phyloP scores from a whole-genome alignment of 2,113 vertebrate genomes.

The Oophaga pumilio region DNA sequence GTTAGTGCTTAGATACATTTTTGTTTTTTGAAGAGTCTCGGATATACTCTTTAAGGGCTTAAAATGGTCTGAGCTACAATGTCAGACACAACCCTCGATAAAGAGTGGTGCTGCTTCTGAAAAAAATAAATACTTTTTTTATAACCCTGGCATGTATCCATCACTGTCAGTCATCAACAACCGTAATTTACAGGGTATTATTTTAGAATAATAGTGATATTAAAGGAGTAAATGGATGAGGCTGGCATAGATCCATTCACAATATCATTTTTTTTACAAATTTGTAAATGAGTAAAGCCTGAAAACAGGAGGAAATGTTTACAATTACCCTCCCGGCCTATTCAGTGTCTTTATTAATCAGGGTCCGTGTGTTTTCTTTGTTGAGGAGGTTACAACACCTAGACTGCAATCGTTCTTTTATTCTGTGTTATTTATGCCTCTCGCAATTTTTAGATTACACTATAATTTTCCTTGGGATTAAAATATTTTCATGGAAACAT shows the following conservation, averaged over 20 bases:
- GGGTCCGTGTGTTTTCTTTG: neutral
- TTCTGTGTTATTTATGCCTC: constrained; percentile 21
- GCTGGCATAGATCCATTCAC: neutral
- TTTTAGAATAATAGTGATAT: neutral
- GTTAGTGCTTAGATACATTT: no score
- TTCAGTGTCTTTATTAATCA: neutral
- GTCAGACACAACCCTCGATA: no score
- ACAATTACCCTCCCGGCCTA: neutral
- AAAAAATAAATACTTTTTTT: no score
- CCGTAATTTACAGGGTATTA: neutral
- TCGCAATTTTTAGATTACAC: constrained; percentile 4
- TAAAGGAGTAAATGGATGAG: neutral
- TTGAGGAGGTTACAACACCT: neutral
- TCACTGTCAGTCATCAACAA: neutral
- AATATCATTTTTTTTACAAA: neutral
- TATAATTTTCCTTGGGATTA: constrained; percentile 28
- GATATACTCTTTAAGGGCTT: no score
- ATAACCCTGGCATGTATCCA: neutral
- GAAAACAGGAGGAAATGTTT: constrained; percentile 4
- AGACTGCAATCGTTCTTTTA: neutral
- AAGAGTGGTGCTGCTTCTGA: no score
- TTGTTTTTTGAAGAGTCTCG: no score
- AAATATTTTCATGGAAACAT: constrained; percentile 29
- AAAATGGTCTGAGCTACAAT: no score
- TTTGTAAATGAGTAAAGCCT: neutral